These are phyloP conservation scores for Leptinotarsa texana DNA, from an alignment of 1,140 invertebrate genomes.

Conservation along the genomic window DNA sequence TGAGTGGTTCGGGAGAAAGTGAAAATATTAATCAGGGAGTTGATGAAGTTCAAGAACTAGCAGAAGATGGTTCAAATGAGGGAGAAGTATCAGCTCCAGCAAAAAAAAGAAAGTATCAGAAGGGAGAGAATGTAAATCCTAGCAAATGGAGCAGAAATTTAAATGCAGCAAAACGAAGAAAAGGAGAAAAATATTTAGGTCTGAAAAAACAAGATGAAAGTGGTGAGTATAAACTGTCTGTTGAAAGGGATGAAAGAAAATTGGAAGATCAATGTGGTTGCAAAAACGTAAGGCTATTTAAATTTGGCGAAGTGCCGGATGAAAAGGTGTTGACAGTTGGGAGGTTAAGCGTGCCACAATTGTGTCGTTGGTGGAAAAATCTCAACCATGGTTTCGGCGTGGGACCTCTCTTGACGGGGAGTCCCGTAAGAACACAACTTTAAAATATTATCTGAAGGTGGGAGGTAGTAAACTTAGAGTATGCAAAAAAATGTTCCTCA, in stretches of 20 bases:
- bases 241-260: slow-evolving; percentile 15
- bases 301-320: slow-evolving; percentile 10
- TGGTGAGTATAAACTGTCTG: background rate
- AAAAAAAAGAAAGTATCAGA: slow-evolving; percentile 6
- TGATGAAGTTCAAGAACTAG: slow-evolving; percentile 9
- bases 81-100: background rate
- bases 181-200: slow-evolving; percentile 18
- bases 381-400: background rate
- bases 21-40: slow-evolving; percentile 1
- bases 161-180: slow-evolving; percentile 19
- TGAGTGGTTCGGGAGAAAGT: background rate
- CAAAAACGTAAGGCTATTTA: background rate
- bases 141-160: background rate
- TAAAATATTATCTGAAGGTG: slow-evolving; percentile 1
- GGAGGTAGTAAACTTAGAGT: slow-evolving; percentile 6
- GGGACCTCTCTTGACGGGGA: slow-evolving; percentile 4
- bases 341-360: slow-evolving; percentile 11
- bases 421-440: background rate
- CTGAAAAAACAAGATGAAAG: slow-evolving; percentile 12
- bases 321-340: slow-evolving; percentile 14
- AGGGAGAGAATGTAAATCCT: background rate
- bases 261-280: background rate
- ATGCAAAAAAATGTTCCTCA: slow-evolving; percentile 14
- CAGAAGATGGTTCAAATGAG: background rate
- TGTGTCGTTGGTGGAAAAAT: background rate